These are phyloP conservation scores for Latrodectus elegans DNA, from an alignment of 2,888 invertebrate genomes.

Conservation along the genomic window DNA sequence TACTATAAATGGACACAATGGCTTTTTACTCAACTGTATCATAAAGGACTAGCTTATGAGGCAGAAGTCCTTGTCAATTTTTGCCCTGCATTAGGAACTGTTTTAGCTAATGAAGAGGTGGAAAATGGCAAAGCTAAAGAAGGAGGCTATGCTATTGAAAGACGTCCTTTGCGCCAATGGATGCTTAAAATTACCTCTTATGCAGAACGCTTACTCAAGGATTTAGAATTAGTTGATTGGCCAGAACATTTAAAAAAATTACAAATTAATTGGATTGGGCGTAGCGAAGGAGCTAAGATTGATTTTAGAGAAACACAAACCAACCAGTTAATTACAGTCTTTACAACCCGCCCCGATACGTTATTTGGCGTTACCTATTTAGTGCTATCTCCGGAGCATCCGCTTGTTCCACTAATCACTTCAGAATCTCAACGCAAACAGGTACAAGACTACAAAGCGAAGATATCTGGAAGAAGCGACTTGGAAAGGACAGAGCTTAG, in stretches of 20 bases:
- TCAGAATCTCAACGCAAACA: too few species aligned
- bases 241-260: conserved; percentile 32
- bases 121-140: conserved; percentile 48
- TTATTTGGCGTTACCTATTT: not conserved
- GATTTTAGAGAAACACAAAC: not conserved
- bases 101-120: conserved; percentile 59
- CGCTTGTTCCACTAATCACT: not conserved
- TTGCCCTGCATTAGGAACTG: conserved; percentile 31
- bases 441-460: not conserved
- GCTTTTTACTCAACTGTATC: conserved; percentile 26
- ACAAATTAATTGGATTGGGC: conserved; percentile 64
- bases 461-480: not conserved
- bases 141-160: conserved; percentile 15
- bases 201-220: conserved; percentile 43
- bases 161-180: conserved; percentile 24
- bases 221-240: conserved; percentile 33
- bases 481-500: not conserved
- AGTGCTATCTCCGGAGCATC: not conserved
- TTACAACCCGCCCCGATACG: conserved; percentile 1
- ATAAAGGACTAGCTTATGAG: conserved; percentile 40
- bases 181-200: conserved; percentile 48
- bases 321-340: not conserved
- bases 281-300: conserved; percentile 13
- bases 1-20: conserved; percentile 37
- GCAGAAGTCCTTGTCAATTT: conserved; percentile 35